Evolutionary conservation across 23 tunicate genomes (phyloP), one percentile per base, ranked within the genome.

Genomic region (Ciona savignyi): DNA sequence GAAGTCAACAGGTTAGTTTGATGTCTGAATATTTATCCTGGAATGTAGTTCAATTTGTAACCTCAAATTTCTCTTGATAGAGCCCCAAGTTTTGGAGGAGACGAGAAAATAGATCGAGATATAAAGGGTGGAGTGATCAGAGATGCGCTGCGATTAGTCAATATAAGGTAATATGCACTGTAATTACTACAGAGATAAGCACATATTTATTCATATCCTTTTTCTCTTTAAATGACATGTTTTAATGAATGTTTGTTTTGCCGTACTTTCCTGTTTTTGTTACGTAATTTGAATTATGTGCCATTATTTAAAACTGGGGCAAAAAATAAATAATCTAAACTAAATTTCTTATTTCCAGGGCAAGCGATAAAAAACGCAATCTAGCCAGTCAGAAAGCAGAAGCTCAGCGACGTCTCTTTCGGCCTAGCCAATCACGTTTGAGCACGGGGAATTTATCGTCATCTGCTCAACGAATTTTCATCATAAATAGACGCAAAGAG

Each of bases 51-150:
- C 56, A 42, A 42, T 42, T 42, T 42, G 9, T 9, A 42, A 42
- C 56, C 9, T 9, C 9, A 9, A 42, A 42, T 42, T 42, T 42
- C 15, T 63, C 28, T 31, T 49, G 27, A 21, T 51, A 87, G 96
- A 49, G 87, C 96, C 9, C 96, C 96, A n/a, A 89, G 96, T 83
- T 89, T 89, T 63, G 87, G 88, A 15, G 88, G 90, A 4, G 96
- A 89, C 67, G 96, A 89, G 78, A 78, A 71, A 29, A 81, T 89
- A 60, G 96, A 89, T 62, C 78, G 51, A 48, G 84, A 89, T 66
- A 77, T 83, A 33, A 73, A 76, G 72, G 79, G 82, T 29, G 81
- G 96, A n/a, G 84, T 78, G 23, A 34, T 89, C 34, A 70, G 67
- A 27, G 96, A 89, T 42, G 80, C 88, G 22, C 28, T 89, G 60